These are phyloP conservation scores for Macrosteles quadrilineatus DNA, from an alignment of 1,140 invertebrate species.

Conservation along the genomic window DNA sequence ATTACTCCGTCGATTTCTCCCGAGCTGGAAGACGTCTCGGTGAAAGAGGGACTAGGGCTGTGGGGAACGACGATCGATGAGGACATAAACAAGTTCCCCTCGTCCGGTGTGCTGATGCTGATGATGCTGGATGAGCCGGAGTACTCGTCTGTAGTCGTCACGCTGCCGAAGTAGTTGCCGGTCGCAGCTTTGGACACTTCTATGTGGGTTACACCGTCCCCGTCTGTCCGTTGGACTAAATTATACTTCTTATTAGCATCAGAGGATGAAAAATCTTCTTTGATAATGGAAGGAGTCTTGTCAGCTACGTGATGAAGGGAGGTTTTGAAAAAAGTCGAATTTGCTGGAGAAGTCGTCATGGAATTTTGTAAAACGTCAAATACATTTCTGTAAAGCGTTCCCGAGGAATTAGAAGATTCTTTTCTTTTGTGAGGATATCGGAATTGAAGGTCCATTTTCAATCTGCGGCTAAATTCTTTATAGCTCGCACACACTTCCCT, in stretches of 20 bases:
- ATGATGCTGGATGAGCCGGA: constrained; percentile 41
- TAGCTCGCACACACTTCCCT: constrained; percentile 35
- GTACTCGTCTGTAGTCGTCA: constrained; percentile 7
- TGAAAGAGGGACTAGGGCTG: constrained; percentile 1
- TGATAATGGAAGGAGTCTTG: not conserved
- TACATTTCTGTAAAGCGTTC: not conserved
- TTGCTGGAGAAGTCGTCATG: not conserved
- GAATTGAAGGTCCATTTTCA: constrained; percentile 30
- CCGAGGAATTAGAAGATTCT: not conserved
- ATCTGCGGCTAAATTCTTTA: constrained; percentile 39
- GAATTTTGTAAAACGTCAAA: not conserved
- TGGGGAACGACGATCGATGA: not conserved
- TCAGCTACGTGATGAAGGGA: not conserved
- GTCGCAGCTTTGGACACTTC: constrained; percentile 37
- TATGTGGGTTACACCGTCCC: constrained; percentile 44
- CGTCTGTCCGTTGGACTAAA: constrained; percentile 42
- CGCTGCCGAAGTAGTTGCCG: not conserved
- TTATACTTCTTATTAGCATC: constrained; percentile 36
- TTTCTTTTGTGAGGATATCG: constrained; percentile 12
- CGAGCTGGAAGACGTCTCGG: not conserved
- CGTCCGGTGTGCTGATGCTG: constrained; percentile 43
- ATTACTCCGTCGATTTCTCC: constrained; percentile 12
- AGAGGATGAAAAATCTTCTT: constrained; percentile 1
- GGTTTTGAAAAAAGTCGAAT: constrained; percentile 15
- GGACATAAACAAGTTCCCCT: constrained; percentile 32